phyloP scores from a whole-genome alignment of 2,113 vertebrate genomes.

The Eulacestoma nigropectus region DNA sequence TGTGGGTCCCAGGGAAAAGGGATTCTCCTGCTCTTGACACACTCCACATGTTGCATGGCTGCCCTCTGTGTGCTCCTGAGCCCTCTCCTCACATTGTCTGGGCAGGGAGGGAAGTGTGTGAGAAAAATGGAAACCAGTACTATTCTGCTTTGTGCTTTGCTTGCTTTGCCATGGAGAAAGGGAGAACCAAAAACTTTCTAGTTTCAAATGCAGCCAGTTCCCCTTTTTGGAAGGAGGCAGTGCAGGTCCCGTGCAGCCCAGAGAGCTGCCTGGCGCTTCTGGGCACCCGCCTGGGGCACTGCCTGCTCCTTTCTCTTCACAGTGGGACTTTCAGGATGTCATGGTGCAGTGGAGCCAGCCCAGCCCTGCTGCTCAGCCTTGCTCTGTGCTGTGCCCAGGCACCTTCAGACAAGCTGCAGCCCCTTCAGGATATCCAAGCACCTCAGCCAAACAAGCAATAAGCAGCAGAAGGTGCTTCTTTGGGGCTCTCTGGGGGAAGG shows the following conservation, averaged over 20 bases:
- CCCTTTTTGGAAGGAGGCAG: fast-evolving
- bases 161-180: not conserved
- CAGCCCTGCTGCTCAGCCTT: not conserved
- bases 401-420: not conserved
- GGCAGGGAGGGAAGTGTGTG: not conserved
- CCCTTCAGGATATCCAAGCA: fast-evolving
- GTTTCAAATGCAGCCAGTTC: not conserved
- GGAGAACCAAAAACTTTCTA: not conserved
- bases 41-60: fast-evolving
- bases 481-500: not conserved
- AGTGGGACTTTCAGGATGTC: slow-evolving; percentile 77
- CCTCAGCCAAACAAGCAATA: not conserved
- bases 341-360: slow-evolving; percentile 53
- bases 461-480: not conserved
- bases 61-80: not conserved
- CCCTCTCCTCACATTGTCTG: not conserved
- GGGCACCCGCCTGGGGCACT: fast-evolving
- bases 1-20: not conserved
- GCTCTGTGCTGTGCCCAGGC: not conserved
- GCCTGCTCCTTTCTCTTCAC: not conserved
- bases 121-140: not conserved
- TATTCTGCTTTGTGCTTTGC: not conserved
- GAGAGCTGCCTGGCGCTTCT: not conserved
- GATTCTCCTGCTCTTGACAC: not conserved
- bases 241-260: fast-evolving